Base-by-base conservation (phyloP, 1,140 invertebrate genomes). In the Sitodiplosis mosellana region DNA sequence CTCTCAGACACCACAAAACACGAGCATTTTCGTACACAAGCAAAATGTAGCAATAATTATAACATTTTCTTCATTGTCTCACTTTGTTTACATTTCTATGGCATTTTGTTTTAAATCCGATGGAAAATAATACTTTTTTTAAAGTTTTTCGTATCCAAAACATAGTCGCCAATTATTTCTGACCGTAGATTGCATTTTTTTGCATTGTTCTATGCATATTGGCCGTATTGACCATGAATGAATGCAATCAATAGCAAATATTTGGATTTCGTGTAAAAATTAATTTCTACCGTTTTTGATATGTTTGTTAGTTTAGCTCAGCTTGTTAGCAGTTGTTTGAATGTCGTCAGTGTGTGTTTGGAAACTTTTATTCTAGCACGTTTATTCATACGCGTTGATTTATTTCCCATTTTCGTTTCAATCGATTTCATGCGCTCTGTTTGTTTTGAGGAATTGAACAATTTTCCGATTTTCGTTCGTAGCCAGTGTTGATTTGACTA, bases 191-290 rank as follows among this genome's bases (percentile, higher is more conserved):
- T 27, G 3, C 10, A 47, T 48, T 22, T 27, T 27, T 27, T 5
- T 27, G 3, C 27, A 10, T 27, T 27, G 27, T 27, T 5, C 27
- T 3, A 27, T 27, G 38, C 18, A 40, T 40, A 5, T 40, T 40
- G 3, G n/a, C 38, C 10, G 27, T 27, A 10, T 27, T 27, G 27
- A 27, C 27, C 27, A 10, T 40, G 38, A 15, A 40, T 40, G 18
- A 5, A 15, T 40, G 38, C 38, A 40, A 15, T 40, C 12, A 40
- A 40, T 3, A 15, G 38, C 14, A 40, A 45, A 10, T 49, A 49
- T 49, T 54, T 53, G 53, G 50, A 54, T 54, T 54, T 41, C 15
- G 18, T 33, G 33, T 22, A 33, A 14, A 46, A 33, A 27, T 18
- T 49, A 33, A 21, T 42, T 36, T 36, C 33, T 47, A 43, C 37